Base-by-base conservation (phyloP, 2,797 vertebrate genomes). In the Philypnodon macrostomus region DNA sequence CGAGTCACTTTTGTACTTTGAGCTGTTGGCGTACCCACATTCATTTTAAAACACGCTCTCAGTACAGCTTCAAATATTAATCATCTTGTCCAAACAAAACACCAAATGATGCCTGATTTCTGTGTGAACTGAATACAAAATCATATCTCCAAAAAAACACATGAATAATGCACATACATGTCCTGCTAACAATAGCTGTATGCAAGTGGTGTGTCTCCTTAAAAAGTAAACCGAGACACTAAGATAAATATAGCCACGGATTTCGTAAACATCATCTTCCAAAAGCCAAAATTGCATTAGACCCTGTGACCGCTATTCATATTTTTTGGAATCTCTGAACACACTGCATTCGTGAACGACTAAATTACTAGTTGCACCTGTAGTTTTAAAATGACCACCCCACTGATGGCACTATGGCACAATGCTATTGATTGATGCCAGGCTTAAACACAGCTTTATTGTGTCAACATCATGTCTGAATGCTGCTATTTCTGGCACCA, bases 131-230 rank as follows among this genome's bases (percentile, higher is more conserved):
- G 15, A 18, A 30, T 30, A 18, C 7, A 7, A 15, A 9, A 24
- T 8, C 38, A 15, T 7, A 26, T 1, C 38, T n/a, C 26, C 15
- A 8, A 44, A 44, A 30, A 15, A 3, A 12, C n/a, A 30, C 13
- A 44, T 44, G 26, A 44, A 44, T 32, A 46, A 46, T 46, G 42
- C 17, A 46, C 17, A 21, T 46, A 46, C 24, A 30, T 42, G 39
- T 16, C 16, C 39, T 26, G 23, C 13, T 6, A 42, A 42, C 39
- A 42, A 10, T 16, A 29, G 4, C 21, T 6, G 2, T 8, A 27
- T 16, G 39, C 24, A 42, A 27, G 7, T 42, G 15, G n/a, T 16
- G 13, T 29, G 8, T 2, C 5, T 33, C 1, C 24, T 42, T 14
- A 6, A 42, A 42, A 42, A 16, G 16, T 9, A 9, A 26, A 42